Base-by-base conservation (phyloP, 2,888 invertebrate genomes). In the Zaprionus bogoriensis region DNA sequence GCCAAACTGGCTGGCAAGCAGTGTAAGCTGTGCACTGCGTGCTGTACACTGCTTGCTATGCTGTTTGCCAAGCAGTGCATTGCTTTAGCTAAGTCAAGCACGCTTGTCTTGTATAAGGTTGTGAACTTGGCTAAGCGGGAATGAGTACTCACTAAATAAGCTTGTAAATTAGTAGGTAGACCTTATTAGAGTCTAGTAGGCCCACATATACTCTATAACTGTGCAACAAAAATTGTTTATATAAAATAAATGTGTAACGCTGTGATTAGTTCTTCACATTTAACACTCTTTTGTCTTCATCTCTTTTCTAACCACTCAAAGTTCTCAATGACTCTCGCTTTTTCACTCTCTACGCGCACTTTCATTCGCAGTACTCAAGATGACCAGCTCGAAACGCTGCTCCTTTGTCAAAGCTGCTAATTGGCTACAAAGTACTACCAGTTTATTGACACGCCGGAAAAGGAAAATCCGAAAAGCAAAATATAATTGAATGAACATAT, bases 401-500 rank as follows among this genome's bases (percentile, higher is more conserved):
- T 10, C 19, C 46, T 38, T n/a, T 20, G 30, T 48, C 27, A 17
- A 22, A 32, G 32, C 12, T 17, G 17, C 32, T 36, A 17, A 36
- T 36, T 36, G 41, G 27, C 9, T n/a, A 46, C 6, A 12, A 27
- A 9, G n/a, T n/a, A n/a, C n/a, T n/a, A n/a, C n/a, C 62, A 67
- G 87, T 80, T 80, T 83, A 68, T 86, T 83, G 87, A 80, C 74
- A 65, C 71, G 70, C 46, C n/a, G 61, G 58, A 71, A 46, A 44
- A 57, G 48, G 39, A 58, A 48, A 41, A 22, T 12, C 25, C 46
- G 39, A 58, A 48, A 41, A 22, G 12, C 25, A 20, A 55, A 58
- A 42, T 58, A 64, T 74, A 80, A 80, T 80, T 86, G 78, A 86
- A 86, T 79, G 80, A 73, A 85, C 83, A 84, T 80, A 86, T 80